These are phyloP conservation scores for Boulengeromyrus knoepffleri DNA, from an alignment of 2,113 vertebrate species.

Conservation along the genomic window DNA sequence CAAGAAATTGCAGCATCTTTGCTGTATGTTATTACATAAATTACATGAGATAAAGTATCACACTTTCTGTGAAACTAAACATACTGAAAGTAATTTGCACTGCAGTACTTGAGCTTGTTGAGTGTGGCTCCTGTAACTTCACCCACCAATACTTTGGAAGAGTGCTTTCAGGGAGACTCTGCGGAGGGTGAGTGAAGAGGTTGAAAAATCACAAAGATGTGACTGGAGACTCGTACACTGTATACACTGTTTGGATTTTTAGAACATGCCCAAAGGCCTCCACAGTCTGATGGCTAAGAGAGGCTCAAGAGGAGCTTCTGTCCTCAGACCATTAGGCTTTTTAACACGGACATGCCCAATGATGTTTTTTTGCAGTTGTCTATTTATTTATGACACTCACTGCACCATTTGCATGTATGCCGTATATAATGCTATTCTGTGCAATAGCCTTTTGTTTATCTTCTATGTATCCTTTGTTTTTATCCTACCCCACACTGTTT, in stretches of 20 bases:
- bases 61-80: neutral
- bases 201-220: neutral
- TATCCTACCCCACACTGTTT: neutral
- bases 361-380: neutral
- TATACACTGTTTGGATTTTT: neutral
- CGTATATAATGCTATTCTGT: neutral
- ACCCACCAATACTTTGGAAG: neutral
- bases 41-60: neutral
- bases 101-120: neutral
- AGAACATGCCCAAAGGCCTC: neutral
- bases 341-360: neutral
- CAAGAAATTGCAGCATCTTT: neutral
- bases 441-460: neutral
- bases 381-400: neutral
- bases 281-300: neutral
- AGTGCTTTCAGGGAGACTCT: neutral
- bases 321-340: neutral
- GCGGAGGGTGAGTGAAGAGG: neutral
- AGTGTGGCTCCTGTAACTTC: neutral
- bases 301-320: neutral
- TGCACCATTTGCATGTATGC: neutral
- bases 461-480: neutral
- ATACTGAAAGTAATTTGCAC: neutral
- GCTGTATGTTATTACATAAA: neutral
- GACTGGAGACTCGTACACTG: neutral